Evolutionary conservation across 2,888 invertebrate species (phyloP).

Genomic region (Nudaria mundana): DNA sequence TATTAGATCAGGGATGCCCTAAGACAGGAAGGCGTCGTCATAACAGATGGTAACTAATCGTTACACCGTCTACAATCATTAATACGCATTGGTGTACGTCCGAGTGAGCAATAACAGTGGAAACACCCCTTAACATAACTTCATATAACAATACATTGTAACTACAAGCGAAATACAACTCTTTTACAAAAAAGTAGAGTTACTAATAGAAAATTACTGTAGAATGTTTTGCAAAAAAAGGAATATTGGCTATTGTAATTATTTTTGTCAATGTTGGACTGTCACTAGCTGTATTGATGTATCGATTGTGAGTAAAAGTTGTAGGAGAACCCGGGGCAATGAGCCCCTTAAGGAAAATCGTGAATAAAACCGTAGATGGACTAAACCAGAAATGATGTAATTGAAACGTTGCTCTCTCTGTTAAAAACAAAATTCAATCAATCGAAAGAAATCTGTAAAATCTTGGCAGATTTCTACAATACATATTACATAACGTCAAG

Average conservation of each 20-base stretch:
- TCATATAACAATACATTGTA: neutral
- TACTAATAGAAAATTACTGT: neutral
- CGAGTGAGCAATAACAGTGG: constrained; percentile 56
- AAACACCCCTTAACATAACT: constrained; percentile 32
- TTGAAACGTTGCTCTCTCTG: constrained; percentile 6
- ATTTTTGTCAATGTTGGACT: constrained; percentile 48
- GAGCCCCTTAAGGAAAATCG: too few relatives aligned
- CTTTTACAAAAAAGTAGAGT: accelerated
- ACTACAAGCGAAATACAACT: constrained; percentile 3
- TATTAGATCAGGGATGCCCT: constrained; percentile 28
- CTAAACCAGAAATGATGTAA: neutral
- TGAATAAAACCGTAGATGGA: too few relatives aligned
- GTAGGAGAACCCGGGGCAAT: too few relatives aligned
- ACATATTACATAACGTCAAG: constrained; percentile 23
- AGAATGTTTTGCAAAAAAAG: constrained; percentile 12
- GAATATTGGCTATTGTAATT: constrained; percentile 24
- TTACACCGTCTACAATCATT: constrained; percentile 59
- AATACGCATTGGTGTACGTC: constrained; percentile 67
- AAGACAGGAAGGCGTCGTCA: constrained; percentile 46
- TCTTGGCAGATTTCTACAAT: constrained; percentile 16
- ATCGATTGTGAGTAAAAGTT: constrained; percentile 54
- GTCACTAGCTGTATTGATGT: constrained; percentile 69
- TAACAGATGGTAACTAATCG: constrained; percentile 72
- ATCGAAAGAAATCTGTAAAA: constrained; percentile 1
- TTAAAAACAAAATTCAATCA: constrained; percentile 3